Percentiles rank a stretch among this genome's conserved stretches.
phyloP scores from a whole-genome alignment of 2,113 vertebrate species.

The Miniopterus natalensis region DNA sequence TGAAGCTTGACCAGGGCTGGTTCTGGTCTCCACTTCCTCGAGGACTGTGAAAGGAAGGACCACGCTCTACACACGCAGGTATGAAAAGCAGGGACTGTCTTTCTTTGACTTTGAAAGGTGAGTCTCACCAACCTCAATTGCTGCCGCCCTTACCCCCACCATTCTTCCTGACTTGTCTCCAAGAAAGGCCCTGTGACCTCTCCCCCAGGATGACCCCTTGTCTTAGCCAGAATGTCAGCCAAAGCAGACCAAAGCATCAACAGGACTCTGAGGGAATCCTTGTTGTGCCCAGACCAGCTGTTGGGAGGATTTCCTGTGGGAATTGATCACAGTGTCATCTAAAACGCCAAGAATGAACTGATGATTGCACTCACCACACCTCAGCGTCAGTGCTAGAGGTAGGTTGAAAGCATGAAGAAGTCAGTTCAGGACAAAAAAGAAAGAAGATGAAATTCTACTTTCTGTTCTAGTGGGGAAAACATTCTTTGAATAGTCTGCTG shows the following conservation, averaged over 20 bases:
- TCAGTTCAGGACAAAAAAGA: background rate
- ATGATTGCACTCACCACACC: background rate
- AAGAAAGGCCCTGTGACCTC: background rate
- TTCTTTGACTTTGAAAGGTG: background rate
- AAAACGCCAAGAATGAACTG: background rate
- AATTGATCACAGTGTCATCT: background rate
- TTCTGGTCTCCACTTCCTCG: background rate
- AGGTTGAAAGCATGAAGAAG: background rate
- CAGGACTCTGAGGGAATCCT: background rate
- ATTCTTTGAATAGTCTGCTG: background rate
- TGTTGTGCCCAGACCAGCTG: background rate
- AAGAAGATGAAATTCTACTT: background rate
- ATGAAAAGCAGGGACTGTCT: background rate
- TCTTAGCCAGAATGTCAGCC: background rate
- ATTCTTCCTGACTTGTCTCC: background rate
- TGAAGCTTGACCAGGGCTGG: background rate
- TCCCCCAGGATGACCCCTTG: background rate
- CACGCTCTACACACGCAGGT: rapidly evolving
- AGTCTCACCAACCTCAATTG: background rate
- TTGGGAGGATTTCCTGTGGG: background rate
- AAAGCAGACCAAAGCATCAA: background rate
- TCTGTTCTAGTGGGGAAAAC: background rate
- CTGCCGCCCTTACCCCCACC: background rate
- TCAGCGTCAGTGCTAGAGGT: background rate
- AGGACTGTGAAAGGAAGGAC: background rate